phyloP scores from a whole-genome alignment of 2,113 vertebrate genomes.

The Labeo rohita region DNA sequence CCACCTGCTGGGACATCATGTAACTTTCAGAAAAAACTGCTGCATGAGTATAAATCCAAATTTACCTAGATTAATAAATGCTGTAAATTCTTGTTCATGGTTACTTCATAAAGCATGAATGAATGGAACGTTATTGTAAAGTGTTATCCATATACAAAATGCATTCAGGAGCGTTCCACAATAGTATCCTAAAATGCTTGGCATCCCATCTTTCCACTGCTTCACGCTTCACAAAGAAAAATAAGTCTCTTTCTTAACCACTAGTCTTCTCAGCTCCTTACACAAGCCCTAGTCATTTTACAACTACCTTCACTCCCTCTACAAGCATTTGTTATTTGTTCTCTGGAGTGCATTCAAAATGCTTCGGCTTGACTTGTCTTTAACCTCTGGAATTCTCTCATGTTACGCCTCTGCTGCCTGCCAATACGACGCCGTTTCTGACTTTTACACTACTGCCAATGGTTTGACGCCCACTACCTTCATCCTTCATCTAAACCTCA shows the following conservation, averaged over 20 bases:
- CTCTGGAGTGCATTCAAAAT: conserved; percentile 17
- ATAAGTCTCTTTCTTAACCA: neutral
- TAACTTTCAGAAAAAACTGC: neutral
- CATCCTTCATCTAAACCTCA: neutral
- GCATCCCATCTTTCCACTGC: neutral
- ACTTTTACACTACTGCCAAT: neutral
- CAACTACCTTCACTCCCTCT: neutral
- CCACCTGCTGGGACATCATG: no score
- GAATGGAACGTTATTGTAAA: neutral
- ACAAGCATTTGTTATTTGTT: conserved; percentile 5
- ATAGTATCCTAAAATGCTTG: neutral
- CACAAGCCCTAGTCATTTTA: neutral
- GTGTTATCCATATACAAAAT: neutral
- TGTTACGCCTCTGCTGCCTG: conserved; percentile 37
- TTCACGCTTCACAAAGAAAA: neutral
- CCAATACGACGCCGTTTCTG: conserved; percentile 11
- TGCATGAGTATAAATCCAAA: neutral
- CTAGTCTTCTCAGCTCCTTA: neutral
- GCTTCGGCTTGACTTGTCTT: conserved; percentile 23
- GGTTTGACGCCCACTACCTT: conserved; percentile 6
- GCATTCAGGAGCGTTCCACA: neutral
- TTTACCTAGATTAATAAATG: neutral
- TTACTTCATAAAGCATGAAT: neutral
- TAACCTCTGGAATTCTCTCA: conserved; percentile 25
- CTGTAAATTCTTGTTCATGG: neutral